phyloP scores from a whole-genome alignment of 2,113 vertebrate species.

The Bos taurus region DNA sequence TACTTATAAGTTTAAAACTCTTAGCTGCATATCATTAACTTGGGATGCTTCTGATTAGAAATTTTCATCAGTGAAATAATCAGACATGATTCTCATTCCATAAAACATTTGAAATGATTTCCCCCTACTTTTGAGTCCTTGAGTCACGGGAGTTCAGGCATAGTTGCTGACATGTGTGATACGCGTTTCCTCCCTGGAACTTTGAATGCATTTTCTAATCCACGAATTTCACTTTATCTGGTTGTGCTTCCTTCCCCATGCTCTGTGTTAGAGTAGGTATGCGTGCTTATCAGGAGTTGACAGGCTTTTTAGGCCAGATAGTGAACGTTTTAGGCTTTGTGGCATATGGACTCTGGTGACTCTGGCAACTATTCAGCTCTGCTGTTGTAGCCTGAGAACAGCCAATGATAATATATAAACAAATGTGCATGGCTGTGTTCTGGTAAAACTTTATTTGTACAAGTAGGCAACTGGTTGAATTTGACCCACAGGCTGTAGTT shows the following conservation, averaged over 20 bases:
- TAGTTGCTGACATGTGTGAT: background rate
- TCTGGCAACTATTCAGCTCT: background rate
- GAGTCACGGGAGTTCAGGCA: background rate
- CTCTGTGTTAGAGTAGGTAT: background rate
- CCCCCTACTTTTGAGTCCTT: background rate
- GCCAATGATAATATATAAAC: background rate
- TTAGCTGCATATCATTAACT: background rate
- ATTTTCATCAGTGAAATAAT: background rate
- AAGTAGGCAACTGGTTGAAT: background rate
- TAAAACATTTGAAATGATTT: background rate
- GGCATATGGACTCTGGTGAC: background rate
- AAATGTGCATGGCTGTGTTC: background rate
- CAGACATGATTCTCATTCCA: background rate
- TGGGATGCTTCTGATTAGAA: background rate
- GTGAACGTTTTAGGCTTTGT: background rate
- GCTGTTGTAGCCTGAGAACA: background rate
- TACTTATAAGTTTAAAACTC: background rate
- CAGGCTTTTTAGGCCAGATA: conserved; percentile 9
- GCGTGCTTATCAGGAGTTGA: conserved; percentile 33
- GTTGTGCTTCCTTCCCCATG: background rate
- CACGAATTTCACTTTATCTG: background rate
- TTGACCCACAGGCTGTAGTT: background rate
- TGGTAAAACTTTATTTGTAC: background rate
- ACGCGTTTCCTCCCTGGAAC: background rate
- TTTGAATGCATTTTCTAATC: background rate